phyloP scores from a whole-genome alignment of 2,113 vertebrate species.

The Tychaedon coryphoeus region DNA sequence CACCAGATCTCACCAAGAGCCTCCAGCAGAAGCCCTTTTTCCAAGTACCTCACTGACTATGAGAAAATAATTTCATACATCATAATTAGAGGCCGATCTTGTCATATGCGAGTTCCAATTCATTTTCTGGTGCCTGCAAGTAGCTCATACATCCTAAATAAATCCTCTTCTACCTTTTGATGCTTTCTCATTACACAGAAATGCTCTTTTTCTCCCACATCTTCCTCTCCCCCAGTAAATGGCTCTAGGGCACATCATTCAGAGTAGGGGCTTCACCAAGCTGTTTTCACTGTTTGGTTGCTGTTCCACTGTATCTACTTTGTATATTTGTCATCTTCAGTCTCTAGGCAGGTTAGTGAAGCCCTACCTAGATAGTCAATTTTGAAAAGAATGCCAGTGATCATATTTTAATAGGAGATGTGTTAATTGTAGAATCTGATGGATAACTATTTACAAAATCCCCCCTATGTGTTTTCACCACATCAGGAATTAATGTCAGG shows the following conservation, averaged over 20 bases:
- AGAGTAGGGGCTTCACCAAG: not conserved
- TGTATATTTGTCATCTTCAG: not conserved
- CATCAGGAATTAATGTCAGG: not conserved
- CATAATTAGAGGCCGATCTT: not conserved
- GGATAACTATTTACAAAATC: not conserved
- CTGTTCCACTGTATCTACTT: not conserved
- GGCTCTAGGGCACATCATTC: not conserved
- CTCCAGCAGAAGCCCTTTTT: not conserved
- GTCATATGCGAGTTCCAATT: not conserved
- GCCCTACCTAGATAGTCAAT: not conserved
- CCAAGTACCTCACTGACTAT: not conserved
- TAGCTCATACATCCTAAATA: not conserved
- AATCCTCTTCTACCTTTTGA: not conserved
- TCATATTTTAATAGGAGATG: not conserved
- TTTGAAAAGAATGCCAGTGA: not conserved
- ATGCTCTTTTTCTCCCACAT: not conserved
- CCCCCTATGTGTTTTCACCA: not conserved
- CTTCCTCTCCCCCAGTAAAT: not conserved
- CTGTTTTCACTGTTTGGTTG: rapidly evolving
- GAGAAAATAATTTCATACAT: not conserved
- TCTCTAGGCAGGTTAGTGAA: not conserved
- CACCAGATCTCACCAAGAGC: not conserved
- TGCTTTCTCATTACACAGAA: not conserved
- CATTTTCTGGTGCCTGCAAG: not conserved
- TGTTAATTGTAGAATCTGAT: not conserved